Base-by-base conservation (phyloP, 2,113 vertebrate species). In the Stigmatopora nigra region DNA sequence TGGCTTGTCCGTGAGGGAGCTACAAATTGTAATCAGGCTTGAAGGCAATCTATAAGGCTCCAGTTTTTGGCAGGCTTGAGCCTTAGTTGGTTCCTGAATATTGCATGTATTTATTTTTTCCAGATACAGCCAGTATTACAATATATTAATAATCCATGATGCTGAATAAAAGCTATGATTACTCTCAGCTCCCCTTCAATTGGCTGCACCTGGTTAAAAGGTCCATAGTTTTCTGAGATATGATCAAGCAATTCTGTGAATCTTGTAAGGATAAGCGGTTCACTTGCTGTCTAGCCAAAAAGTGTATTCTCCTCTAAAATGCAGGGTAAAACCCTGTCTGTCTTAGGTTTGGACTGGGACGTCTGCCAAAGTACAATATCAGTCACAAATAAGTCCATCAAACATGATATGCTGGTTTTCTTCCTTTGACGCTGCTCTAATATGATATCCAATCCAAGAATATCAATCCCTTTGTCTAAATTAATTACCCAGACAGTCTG, bases 401-500 rank as follows among this genome's bases (percentile, higher is more conserved):
- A 46, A 74, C 52, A 61, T 80, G 68, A 82, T 77, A 75, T 44
- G 59, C 25, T 31, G 25, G 2, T 2, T 31, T 31, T 70, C 72
- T 78, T 16, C 61, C 38, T 48, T 72, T 63, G 69, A 59, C 64
- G 57, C 36, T 58, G 55, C 64, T 67, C 58, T 66, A 59, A 69
- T 70, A 64, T 70, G 47, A 61, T 64, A 71, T 68, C 61, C 31
- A 0, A 44, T 67, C 55, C 71, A 51, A 73, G 72, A 71, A 79
- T 73, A 69, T 77, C 71, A 63, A 47, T 78, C 58, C 45, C 64
- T 78, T 64, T 76, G 70, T 81, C 78, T 41, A 60, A 70, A 76
- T 69, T 75, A 73, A 73, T 84, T 76, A 76, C 65, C 48, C 45
- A 4, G 19, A 20, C 20, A 31, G 57, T 49, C 70, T 52, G 44